A percentile compares a stretch with the other conserved stretches of the same genome.
phyloP scores from a whole-genome alignment of 1,140 invertebrate genomes.

The Gonioctena quinquepunctata region DNA sequence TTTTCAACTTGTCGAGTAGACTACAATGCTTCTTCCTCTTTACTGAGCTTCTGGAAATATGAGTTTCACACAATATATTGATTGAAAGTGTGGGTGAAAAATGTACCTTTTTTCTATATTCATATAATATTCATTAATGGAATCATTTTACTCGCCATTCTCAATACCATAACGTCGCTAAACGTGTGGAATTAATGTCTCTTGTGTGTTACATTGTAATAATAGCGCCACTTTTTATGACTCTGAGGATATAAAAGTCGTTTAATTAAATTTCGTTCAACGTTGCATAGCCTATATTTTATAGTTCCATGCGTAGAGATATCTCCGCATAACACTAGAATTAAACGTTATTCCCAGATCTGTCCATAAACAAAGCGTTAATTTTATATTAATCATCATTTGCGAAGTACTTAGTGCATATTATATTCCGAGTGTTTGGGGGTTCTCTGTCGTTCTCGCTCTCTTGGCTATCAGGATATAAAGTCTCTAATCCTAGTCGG shows the following conservation, averaged over 20 bases:
- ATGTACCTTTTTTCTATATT: no score
- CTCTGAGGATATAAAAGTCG: slow-evolving; percentile 48
- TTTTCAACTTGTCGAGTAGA: no score
- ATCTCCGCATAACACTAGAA: slow-evolving; percentile 33
- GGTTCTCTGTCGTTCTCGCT: neutral
- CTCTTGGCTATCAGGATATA: neutral
- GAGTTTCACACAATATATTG: no score
- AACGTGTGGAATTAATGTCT: slow-evolving; percentile 45
- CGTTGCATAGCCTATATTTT: slow-evolving; percentile 49
- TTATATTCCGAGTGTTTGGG: neutral
- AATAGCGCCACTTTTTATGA: slow-evolving; percentile 48
- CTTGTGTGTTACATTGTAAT: slow-evolving; percentile 50
- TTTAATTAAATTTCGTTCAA: slow-evolving; percentile 53
- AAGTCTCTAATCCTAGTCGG: neutral
- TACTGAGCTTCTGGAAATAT: no score
- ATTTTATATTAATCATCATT: slow-evolving; percentile 34
- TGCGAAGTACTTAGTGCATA: neutral
- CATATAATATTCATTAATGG: no score
- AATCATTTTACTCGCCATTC: neutral
- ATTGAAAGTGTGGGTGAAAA: no score
- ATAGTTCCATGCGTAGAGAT: slow-evolving; percentile 44
- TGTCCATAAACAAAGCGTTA: slow-evolving; percentile 34
- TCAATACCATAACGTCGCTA: slow-evolving; percentile 11
- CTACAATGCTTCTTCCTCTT: no score
- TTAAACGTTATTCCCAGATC: slow-evolving; percentile 24